A percentile compares a stretch with the other conserved stretches of the same genome.
These are phyloP conservation scores for Chrysolina oricalcia DNA, from an alignment of 2,888 invertebrate genomes.

Conservation along the genomic window DNA sequence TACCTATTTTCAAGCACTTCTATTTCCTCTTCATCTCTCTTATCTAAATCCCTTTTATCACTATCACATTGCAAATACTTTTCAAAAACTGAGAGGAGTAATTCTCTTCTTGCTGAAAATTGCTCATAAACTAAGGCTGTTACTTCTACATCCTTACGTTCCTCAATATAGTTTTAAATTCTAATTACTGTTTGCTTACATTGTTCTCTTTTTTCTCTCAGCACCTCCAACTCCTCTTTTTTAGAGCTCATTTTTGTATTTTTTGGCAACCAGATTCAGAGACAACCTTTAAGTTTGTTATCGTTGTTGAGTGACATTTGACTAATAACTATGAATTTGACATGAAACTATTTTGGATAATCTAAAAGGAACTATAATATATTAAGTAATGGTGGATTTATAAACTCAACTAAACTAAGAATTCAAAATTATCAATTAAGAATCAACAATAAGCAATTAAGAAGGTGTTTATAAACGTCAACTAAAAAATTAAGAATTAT, in stretches of 20 bases:
- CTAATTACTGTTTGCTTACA: neutral
- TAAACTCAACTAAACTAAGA: no score
- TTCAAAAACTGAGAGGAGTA: neutral
- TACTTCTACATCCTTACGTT: neutral
- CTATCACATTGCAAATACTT: neutral
- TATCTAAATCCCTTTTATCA: constrained; percentile 1
- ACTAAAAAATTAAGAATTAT: no score
- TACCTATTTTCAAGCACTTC: neutral
- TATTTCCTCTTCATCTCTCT: neutral
- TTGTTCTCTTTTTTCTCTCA: constrained; percentile 7
- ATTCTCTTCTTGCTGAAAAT: neutral
- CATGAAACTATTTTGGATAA: neutral
- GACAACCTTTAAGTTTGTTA: no score
- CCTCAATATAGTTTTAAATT: neutral
- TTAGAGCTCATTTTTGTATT: neutral
- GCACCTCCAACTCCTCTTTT: neutral
- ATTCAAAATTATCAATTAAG: no score
- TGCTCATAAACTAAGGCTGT: neutral
- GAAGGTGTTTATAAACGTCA: no score
- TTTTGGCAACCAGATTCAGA: no score
- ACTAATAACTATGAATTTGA: neutral
- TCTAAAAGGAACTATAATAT: no score
- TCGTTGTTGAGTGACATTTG: neutral
- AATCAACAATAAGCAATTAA: no score
- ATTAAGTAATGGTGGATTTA: no score